Evolutionary conservation across 2,113 vertebrate species (phyloP).

Genomic region (Xenopus tropicalis): DNA sequence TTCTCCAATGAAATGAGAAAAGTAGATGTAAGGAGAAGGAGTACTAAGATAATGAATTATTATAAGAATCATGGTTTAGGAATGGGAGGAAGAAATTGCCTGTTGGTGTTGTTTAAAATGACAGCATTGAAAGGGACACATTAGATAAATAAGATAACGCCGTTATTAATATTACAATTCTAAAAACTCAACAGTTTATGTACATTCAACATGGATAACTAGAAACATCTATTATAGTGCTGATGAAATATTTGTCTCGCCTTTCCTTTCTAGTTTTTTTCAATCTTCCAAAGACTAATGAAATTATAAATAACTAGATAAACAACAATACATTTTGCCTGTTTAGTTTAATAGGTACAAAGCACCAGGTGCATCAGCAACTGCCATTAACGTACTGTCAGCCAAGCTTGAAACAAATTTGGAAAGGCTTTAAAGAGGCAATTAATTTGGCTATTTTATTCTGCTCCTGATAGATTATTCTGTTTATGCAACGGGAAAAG

Average conservation of each 20-base stretch:
- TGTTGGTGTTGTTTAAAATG: too few relatives aligned
- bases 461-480: constrained; percentile 27
- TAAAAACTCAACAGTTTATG: too few relatives aligned
- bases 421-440: constrained; percentile 29
- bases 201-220: too few relatives aligned
- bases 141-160: too few relatives aligned
- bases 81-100: too few relatives aligned
- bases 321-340: constrained; percentile 22
- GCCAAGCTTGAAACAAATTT: constrained; percentile 27
- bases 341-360: constrained; percentile 25
- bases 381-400: constrained; percentile 28
- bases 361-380: constrained; percentile 31
- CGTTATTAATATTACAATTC: too few relatives aligned
- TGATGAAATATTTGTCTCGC: neutral
- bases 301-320: constrained; percentile 26
- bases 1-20: too few relatives aligned
- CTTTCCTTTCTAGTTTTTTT: neutral
- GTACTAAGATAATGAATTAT: too few relatives aligned
- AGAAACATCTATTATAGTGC: neutral
- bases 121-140: too few relatives aligned
- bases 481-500: constrained; percentile 18
- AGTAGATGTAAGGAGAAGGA: too few relatives aligned
- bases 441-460: constrained; percentile 38
- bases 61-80: too few relatives aligned
- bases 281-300: constrained; percentile 18